Conservation (phyloP, 2,113 vertebrate species). For the Cercopithecus mona region DNA sequence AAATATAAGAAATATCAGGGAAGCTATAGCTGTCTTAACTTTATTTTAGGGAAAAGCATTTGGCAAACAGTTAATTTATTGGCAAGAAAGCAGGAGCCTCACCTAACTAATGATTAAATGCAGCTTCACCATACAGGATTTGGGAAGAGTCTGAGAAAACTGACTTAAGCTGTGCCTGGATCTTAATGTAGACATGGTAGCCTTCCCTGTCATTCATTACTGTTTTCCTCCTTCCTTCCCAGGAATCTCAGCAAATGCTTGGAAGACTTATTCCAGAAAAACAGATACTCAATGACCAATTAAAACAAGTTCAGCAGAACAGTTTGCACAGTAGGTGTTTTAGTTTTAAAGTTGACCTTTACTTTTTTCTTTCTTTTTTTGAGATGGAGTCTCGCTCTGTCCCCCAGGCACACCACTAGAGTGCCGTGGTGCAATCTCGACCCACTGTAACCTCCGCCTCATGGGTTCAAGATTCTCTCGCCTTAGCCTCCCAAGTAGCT, state of each 20-base stretch:
- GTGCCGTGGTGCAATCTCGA: too few relatives aligned
- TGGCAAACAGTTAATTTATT: not conserved
- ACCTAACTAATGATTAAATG: not conserved
- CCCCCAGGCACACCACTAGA: too few relatives aligned
- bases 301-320: constrained; percentile 98
- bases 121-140: not conserved
- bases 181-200: not conserved
- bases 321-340: constrained; percentile 94
- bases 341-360: not conserved
- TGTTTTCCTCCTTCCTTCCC: not conserved
- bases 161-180: fast-evolving
- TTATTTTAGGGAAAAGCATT: not conserved
- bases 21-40: not conserved
- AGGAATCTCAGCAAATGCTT: constrained; percentile 99
- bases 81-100: not conserved
- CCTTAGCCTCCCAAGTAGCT: too few relatives aligned
- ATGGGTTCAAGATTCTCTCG: too few relatives aligned
- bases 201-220: not conserved
- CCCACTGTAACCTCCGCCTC: too few relatives aligned
- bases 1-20: not conserved
- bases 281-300: constrained; percentile 95
- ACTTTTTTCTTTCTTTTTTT: not conserved
- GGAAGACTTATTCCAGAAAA: constrained; percentile 97
- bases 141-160: not conserved
- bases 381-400: too few relatives aligned